Conservation (phyloP, 2,888 invertebrate species). For the Alcis repandata region DNA sequence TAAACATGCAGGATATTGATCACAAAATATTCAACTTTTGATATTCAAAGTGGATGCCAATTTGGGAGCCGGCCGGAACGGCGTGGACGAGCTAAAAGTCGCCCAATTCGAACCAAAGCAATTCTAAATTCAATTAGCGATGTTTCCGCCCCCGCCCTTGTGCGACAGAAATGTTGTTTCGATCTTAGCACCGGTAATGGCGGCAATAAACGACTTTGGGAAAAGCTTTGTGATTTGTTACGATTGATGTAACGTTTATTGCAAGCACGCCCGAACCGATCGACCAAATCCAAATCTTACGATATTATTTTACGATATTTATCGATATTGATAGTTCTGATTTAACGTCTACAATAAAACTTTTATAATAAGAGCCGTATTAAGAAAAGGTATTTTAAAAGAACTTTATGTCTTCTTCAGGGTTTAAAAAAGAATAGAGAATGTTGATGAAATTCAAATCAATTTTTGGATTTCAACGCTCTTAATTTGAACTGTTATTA, state of each 20-base stretch:
- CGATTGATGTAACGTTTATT: conserved; percentile 44
- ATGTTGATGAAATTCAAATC: no score
- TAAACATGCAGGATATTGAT: conserved; percentile 25
- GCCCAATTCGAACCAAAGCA: conserved; percentile 45
- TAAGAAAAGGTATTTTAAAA: not conserved
- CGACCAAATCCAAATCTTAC: conserved; percentile 12
- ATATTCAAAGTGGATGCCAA: conserved; percentile 44
- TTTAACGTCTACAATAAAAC: conserved; percentile 1
- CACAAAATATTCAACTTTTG: conserved; percentile 44
- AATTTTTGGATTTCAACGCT: no score
- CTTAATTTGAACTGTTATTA: no score
- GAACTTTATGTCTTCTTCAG: not conserved
- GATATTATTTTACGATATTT: conserved; percentile 22
- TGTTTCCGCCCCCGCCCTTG: conserved; percentile 52
- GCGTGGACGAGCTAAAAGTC: conserved; percentile 42
- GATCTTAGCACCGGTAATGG: conserved; percentile 52
- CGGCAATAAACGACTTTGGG: conserved; percentile 55
- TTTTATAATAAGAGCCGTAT: not conserved
- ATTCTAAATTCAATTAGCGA: conserved; percentile 61
- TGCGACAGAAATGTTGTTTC: conserved; percentile 55
- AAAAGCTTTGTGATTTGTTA: conserved; percentile 53
- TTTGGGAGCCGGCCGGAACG: conserved; percentile 33
- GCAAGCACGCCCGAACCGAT: conserved; percentile 21
- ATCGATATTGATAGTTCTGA: conserved; percentile 20
- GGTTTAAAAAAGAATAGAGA: no score